Percentiles rank a stretch among this genome's conserved stretches.
Conservation (phyloP, 2,113 vertebrate species). For the Todiramphus saurophagus region DNA sequence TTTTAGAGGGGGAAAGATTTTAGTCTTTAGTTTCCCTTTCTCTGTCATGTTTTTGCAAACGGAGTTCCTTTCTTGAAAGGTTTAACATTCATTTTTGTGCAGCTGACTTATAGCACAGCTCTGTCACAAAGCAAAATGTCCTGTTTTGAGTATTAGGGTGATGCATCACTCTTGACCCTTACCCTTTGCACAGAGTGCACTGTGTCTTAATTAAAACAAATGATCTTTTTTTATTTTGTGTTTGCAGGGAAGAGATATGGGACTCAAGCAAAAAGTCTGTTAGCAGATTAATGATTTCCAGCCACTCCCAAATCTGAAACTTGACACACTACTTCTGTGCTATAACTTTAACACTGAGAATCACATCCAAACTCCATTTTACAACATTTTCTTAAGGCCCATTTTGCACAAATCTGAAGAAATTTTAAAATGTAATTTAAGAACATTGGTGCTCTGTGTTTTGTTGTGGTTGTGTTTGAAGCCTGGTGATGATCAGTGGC, state of each 20-base stretch:
- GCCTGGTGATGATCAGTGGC: neutral
- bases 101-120: neutral
- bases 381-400: neutral
- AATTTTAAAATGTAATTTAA: neutral
- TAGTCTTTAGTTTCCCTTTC: neutral
- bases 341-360: neutral
- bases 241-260: neutral
- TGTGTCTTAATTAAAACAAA: neutral
- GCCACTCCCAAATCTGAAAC: neutral
- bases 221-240: neutral
- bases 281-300: neutral
- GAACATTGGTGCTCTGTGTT: neutral
- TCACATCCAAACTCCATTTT: neutral
- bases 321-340: fast-evolving
- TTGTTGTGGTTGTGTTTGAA: neutral
- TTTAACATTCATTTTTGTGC: neutral
- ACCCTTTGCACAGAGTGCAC: fast-evolving
- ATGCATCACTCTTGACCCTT: neutral
- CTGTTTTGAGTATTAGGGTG: neutral
- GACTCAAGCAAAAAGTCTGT: neutral
- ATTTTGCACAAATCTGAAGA: neutral
- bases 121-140: neutral
- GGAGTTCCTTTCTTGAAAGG: neutral
- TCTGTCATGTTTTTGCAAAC: neutral
- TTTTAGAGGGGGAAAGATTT: neutral